These are phyloP conservation scores for Drosophila basisetae DNA, from an alignment of 2,888 invertebrate genomes.

Conservation along the genomic window DNA sequence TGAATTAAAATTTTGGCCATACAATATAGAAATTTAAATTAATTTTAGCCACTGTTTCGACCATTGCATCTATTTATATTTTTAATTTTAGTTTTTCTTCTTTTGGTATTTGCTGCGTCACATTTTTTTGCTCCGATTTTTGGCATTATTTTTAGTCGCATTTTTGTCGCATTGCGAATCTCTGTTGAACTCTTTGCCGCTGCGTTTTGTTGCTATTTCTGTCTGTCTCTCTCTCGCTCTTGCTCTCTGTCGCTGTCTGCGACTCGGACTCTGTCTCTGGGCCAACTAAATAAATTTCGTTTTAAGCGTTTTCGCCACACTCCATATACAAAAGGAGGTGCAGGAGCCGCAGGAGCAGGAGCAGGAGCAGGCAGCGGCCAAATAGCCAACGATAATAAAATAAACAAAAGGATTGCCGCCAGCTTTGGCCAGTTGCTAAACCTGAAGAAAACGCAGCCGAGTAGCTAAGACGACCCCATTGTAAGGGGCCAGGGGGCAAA, in stretches of 20 bases:
- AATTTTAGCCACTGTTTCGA: constrained; percentile 58
- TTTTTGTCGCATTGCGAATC: constrained; percentile 81
- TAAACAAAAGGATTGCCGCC: constrained; percentile 79
- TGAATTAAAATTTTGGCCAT: constrained; percentile 52
- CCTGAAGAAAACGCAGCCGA: constrained; percentile 57
- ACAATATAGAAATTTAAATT: constrained; percentile 66
- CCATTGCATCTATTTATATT: constrained; percentile 59
- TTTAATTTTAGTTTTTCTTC: constrained; percentile 47
- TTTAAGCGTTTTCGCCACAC: constrained; percentile 83
- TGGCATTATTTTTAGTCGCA: constrained; percentile 73
- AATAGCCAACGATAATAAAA: constrained; percentile 80
- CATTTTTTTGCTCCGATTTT: constrained; percentile 43
- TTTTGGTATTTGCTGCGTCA: constrained; percentile 41
- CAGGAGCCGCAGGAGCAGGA: constrained; percentile 42
- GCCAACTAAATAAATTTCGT: constrained; percentile 83
- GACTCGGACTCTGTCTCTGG: constrained; percentile 31
- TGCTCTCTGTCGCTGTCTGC: background rate
- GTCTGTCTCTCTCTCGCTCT: constrained; percentile 2
- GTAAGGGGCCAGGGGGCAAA: constrained; percentile 14
- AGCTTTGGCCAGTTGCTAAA: constrained; percentile 47
- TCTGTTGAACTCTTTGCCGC: constrained; percentile 29
- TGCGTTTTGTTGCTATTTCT: constrained; percentile 26
- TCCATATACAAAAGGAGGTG: constrained; percentile 78
- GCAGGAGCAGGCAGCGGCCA: constrained; percentile 45
- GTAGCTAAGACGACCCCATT: constrained; percentile 44